A percentile compares a stretch with the other conserved stretches of the same genome.
Conservation (phyloP, 2,113 vertebrate genomes). For the Planiliza haematocheilus region DNA sequence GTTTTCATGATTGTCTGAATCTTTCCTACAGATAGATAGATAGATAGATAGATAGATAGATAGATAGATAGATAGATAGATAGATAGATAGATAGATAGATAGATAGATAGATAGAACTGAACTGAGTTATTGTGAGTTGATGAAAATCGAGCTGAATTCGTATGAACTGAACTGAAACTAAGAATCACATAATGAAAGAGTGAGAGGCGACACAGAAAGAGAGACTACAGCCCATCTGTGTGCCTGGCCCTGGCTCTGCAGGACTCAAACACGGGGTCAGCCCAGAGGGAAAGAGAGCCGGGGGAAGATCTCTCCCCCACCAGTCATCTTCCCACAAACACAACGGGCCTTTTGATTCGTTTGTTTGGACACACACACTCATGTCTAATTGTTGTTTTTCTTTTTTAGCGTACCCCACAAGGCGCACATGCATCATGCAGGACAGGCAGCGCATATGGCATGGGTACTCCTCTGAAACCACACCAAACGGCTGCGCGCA, state of each 20-base stretch:
- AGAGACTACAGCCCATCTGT: slow-evolving; percentile 89
- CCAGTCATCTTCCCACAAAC: slow-evolving; percentile 83
- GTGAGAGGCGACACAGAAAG: slow-evolving; percentile 48
- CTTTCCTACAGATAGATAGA: slow-evolving; percentile 7
- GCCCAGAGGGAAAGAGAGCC: slow-evolving; percentile 71
- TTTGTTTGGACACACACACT: slow-evolving; percentile 96
- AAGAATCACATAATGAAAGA: slow-evolving; percentile 51
- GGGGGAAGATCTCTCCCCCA: slow-evolving; percentile 81
- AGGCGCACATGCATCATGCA: slow-evolving; percentile 78
- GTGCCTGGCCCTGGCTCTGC: slow-evolving; percentile 85
- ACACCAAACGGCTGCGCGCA: slow-evolving; percentile 52
- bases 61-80: slow-evolving; percentile 27
- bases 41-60: slow-evolving; percentile 14
- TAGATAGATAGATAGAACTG: slow-evolving; percentile 19
- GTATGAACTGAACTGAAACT: slow-evolving; percentile 44
- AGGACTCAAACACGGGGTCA: slow-evolving; percentile 89
- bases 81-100: slow-evolving; percentile 34
- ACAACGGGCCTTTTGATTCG: slow-evolving; percentile 88
- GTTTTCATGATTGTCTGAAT: neutral
- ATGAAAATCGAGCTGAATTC: slow-evolving; percentile 44
- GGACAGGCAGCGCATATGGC: slow-evolving; percentile 68
- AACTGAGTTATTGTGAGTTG: slow-evolving; percentile 22
- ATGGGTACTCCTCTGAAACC: slow-evolving; percentile 53
- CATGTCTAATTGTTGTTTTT: slow-evolving; percentile 94
- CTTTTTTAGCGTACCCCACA: slow-evolving; percentile 89